phyloP scores from a whole-genome alignment of 2,888 invertebrate species.

The Thereva nobilitata region DNA sequence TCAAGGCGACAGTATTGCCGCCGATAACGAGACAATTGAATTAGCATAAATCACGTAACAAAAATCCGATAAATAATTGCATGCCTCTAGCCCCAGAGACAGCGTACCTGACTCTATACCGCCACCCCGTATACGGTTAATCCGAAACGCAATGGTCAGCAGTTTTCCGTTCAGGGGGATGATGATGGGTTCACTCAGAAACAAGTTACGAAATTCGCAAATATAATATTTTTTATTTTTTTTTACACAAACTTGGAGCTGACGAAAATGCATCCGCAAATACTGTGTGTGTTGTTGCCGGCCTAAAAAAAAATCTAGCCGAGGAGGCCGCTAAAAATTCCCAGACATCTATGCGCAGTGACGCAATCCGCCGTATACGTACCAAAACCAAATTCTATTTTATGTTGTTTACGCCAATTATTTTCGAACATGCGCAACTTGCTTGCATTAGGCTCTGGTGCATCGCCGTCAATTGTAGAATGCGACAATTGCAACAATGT shows the following conservation, averaged over 20 bases:
- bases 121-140: neutral
- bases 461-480: neutral
- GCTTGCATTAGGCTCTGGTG: neutral
- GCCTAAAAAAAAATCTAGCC: no score
- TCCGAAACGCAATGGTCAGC: neutral
- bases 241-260: no score
- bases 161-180: no score
- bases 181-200: no score
- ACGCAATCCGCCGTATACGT: no score
- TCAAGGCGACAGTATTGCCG: constrained; percentile 9
- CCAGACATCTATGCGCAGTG: no score
- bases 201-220: no score
- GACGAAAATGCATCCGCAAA: no score
- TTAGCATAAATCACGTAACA: constrained; percentile 36
- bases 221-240: no score
- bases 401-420: neutral
- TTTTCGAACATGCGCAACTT: no score
- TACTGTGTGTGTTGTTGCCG: no score
- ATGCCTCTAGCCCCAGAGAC: neutral
- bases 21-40: constrained; percentile 30
- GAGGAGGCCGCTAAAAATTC: no score
- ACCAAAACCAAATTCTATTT: constrained; percentile 7
- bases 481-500: constrained; percentile 9
- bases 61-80: constrained; percentile 1
- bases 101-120: neutral